These are phyloP conservation scores for Autographa pulchrina DNA, from an alignment of 2,888 invertebrate species.

Conservation along the genomic window DNA sequence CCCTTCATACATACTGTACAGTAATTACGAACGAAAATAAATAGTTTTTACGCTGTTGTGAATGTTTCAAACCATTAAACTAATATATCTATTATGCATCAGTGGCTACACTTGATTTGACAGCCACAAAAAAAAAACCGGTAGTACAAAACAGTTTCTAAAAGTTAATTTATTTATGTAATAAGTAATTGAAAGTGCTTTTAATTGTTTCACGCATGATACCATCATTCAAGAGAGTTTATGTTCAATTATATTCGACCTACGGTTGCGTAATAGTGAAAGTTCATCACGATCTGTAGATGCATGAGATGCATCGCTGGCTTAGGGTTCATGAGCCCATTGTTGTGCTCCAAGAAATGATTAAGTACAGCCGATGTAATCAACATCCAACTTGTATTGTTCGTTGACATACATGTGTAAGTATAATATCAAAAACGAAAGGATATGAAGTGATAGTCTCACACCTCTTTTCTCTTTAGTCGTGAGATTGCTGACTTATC, in stretches of 20 bases:
- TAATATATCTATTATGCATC: neutral
- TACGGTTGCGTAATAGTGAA: conserved; percentile 52
- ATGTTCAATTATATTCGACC: conserved; percentile 45
- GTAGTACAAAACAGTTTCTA: conserved; percentile 26
- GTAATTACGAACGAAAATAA: neutral
- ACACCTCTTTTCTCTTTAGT: neutral
- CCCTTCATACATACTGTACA: no score
- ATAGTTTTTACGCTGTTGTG: neutral
- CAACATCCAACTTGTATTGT: neutral
- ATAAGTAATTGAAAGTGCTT: conserved; percentile 52
- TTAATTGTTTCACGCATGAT: conserved; percentile 57
- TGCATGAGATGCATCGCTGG: conserved; percentile 16
- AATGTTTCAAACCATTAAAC: neutral
- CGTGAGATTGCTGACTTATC: no score
- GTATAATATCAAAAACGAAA: neutral
- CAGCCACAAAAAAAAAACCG: conserved; percentile 8
- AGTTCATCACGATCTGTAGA: conserved; percentile 43
- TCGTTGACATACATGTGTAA: neutral
- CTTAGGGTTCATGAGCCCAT: conserved; percentile 8
- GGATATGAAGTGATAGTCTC: neutral
- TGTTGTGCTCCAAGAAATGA: neutral
- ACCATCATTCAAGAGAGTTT: conserved; percentile 39
- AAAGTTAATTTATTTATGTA: conserved; percentile 31
- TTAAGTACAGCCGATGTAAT: neutral
- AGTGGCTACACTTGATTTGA: neutral